Evolutionary conservation across 2,113 vertebrate genomes (phyloP).

Genomic region (Himantopus leucocephalus): DNA sequence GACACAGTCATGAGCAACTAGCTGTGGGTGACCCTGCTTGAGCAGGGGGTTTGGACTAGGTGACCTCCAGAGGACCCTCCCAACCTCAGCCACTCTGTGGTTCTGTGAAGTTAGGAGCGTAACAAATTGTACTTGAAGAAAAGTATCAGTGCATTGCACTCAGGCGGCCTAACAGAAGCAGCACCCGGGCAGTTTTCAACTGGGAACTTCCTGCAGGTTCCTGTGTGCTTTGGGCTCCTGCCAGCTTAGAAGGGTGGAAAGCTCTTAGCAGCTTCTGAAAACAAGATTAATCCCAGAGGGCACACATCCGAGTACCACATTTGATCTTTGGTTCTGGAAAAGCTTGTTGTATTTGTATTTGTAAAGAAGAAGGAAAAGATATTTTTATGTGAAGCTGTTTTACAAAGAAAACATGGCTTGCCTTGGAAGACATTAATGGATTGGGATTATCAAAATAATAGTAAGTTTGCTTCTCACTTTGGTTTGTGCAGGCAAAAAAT

Average conservation of each 20-base stretch:
- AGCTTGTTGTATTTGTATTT: not conserved
- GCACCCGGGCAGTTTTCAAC: not conserved
- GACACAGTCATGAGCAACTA: not conserved
- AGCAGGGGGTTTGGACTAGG: not conserved
- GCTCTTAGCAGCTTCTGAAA: constrained; percentile 15
- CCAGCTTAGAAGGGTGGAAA: constrained; percentile 4
- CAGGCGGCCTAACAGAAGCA: not conserved
- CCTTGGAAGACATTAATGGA: not conserved
- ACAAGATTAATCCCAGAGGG: not conserved
- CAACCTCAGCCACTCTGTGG: not conserved
- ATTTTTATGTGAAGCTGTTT: not conserved
- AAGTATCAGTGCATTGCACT: not conserved
- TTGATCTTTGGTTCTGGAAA: constrained; percentile 15
- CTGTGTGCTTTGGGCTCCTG: constrained; percentile 1
- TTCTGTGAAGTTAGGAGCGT: not conserved
- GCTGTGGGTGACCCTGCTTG: not conserved
- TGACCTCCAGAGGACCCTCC: not conserved
- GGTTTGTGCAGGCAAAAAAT: not conserved
- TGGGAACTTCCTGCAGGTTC: not conserved
- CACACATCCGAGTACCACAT: not conserved
- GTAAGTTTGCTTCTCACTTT: not conserved
- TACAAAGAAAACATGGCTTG: not conserved
- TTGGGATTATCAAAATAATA: not conserved
- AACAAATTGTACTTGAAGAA: not conserved
- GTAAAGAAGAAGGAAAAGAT: not conserved